A percentile compares a stretch with the other conserved stretches of the same genome.
phyloP scores from a whole-genome alignment of 2,113 vertebrate genomes.

The Polypterus bichir region DNA sequence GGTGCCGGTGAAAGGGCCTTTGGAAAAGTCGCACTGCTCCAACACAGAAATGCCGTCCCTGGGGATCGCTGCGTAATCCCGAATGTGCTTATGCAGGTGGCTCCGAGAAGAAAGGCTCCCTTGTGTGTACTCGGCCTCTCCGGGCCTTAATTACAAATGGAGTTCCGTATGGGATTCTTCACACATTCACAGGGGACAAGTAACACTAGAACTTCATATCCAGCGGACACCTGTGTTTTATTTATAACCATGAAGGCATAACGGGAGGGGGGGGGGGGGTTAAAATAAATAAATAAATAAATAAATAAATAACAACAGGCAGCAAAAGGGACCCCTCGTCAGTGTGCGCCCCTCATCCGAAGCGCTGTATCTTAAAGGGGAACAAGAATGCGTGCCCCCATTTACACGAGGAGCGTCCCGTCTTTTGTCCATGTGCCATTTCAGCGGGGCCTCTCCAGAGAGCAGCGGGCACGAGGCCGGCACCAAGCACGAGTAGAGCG shows the following conservation, averaged over 20 bases:
- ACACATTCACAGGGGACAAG: too few species aligned
- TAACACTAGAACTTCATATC: too few species aligned
- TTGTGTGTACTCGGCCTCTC: conserved; percentile 6
- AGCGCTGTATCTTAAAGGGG: too few species aligned
- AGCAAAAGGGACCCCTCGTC: not conserved
- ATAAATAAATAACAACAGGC: not conserved
- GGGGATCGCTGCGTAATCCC: not conserved
- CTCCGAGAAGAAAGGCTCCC: conserved; percentile 13
- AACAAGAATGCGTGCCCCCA: too few species aligned
- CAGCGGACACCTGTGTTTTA: not conserved
- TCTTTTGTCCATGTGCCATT: too few species aligned
- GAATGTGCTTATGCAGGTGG: conserved; percentile 16
- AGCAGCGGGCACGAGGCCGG: too few species aligned
- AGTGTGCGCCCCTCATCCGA: too few species aligned
- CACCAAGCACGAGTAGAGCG: too few species aligned
- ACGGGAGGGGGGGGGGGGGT: not conserved
- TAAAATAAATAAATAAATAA: not conserved
- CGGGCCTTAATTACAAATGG: conserved; percentile 3
- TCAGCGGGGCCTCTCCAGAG: too few species aligned
- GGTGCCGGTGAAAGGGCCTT: conserved; percentile 10
- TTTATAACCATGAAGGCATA: not conserved
- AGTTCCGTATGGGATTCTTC: not conserved
- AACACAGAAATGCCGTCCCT: not conserved
- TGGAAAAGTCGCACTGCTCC: conserved; percentile 1
- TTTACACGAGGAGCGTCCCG: too few species aligned